Evolutionary conservation across 1,140 invertebrate species (phyloP).

Genomic region (Drosophila littoralis): DNA sequence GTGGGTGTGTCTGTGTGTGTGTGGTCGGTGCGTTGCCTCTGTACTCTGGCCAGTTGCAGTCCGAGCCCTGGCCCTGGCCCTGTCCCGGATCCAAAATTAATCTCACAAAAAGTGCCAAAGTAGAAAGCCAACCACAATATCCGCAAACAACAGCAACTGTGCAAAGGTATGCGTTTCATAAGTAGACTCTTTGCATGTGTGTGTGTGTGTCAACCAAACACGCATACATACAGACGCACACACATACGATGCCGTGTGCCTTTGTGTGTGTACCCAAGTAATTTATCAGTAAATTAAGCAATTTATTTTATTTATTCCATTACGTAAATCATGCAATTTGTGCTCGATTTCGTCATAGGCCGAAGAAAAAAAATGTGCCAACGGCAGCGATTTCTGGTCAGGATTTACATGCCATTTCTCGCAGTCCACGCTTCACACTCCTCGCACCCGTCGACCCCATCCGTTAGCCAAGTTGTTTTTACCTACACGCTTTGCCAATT

Average conservation of each 20-base stretch:
- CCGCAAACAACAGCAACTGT: constrained; percentile 10
- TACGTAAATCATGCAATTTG: constrained; percentile 84
- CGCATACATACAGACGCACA: constrained; percentile 4
- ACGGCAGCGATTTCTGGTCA: constrained; percentile 73
- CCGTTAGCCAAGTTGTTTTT: constrained; percentile 55
- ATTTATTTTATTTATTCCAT: constrained; percentile 84
- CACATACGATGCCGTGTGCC: neutral
- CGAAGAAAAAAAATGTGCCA: constrained; percentile 59
- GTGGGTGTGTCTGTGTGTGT: constrained; percentile 18
- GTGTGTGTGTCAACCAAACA: constrained; percentile 36
- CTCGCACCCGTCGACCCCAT: neutral
- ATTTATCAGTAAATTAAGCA: constrained; percentile 84
- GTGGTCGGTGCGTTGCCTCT: constrained; percentile 10
- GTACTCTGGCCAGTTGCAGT: constrained; percentile 19
- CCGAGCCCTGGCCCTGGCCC: neutral
- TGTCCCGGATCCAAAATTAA: constrained; percentile 60
- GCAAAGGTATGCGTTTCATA: constrained; percentile 36
- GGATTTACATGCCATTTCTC: constrained; percentile 66
- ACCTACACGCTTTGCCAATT: constrained; percentile 77
- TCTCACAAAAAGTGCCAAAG: constrained; percentile 76
- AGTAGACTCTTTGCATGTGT: constrained; percentile 21
- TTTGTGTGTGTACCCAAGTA: constrained; percentile 62
- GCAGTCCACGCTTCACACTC: neutral
- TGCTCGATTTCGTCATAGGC: constrained; percentile 76
- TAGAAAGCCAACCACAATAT: constrained; percentile 54